A percentile compares a stretch with the other conserved stretches of the same genome.
Conservation (phyloP, 2,888 invertebrate genomes). For the Noctua janthe region DNA sequence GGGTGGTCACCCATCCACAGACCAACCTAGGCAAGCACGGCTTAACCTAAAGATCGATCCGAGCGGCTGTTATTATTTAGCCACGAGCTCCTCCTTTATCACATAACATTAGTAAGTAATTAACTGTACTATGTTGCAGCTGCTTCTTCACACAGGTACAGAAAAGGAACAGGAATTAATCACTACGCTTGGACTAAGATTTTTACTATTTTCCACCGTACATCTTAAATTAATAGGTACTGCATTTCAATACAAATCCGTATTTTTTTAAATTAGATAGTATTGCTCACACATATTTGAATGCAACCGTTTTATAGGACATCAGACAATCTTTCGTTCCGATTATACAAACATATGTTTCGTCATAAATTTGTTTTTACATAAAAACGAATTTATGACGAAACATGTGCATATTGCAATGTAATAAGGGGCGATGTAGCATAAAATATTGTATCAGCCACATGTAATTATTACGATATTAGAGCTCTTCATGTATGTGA, state of each 20-base stretch:
- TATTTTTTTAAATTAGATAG: not conserved
- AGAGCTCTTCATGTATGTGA: conserved; percentile 38
- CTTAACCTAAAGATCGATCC: no score
- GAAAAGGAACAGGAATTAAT: not conserved
- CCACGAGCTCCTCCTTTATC: no score
- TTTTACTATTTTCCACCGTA: not conserved
- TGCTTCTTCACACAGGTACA: not conserved
- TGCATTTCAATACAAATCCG: not conserved
- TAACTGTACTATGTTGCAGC: not conserved
- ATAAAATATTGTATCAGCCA: conserved; percentile 31
- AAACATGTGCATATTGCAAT: conserved; percentile 37
- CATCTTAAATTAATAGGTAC: no score
- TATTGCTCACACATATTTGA: conserved; percentile 14
- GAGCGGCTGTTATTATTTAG: no score
- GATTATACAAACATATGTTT: conserved; percentile 21
- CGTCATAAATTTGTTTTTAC: no score
- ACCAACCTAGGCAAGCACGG: no score
- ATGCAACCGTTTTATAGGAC: conserved; percentile 4
- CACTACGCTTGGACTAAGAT: not conserved
- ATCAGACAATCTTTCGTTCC: conserved; percentile 8
- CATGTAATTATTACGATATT: conserved; percentile 52
- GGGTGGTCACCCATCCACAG: no score
- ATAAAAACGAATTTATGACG: no score
- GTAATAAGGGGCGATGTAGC: conserved; percentile 45
- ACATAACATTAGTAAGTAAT: not conserved